Evolutionary conservation across 2,113 vertebrate genomes (phyloP).

Genomic region (Butorides virescens): DNA sequence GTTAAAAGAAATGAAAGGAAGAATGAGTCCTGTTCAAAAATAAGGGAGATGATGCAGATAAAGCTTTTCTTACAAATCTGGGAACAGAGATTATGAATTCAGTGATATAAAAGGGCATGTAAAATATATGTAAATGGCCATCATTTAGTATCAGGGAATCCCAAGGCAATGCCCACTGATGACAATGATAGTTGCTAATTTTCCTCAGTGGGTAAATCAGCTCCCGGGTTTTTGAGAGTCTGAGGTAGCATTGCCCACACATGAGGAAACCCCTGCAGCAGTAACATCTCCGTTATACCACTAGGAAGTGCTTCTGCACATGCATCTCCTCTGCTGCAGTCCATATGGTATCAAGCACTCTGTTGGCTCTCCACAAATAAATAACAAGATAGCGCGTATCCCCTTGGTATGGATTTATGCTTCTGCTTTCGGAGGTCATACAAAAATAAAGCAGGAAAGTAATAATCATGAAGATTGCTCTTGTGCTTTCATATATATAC

Average conservation of each 20-base stretch:
- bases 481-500: not conserved
- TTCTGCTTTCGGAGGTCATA: not conserved
- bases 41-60: not conserved
- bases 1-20: not conserved
- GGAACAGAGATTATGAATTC: not conserved
- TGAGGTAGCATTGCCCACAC: not conserved
- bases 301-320: not conserved
- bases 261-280: not conserved
- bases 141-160: not conserved
- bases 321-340: not conserved
- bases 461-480: not conserved
- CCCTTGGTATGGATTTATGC: not conserved
- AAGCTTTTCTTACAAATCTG: not conserved
- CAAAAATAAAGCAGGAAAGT: constrained; percentile 8
- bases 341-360: not conserved
- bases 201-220: not conserved
- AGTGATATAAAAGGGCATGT: not conserved
- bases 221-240: not conserved
- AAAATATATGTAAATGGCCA: not conserved
- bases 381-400: not conserved
- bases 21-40: not conserved
- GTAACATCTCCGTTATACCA: not conserved
- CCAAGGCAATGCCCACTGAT: not conserved
- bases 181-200: not conserved
- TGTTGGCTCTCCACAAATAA: not conserved